Evolutionary conservation across 2,888 invertebrate genomes (phyloP), one percentile per base, ranked within the genome.

Genomic region (Strigamia transsilvanica): DNA sequence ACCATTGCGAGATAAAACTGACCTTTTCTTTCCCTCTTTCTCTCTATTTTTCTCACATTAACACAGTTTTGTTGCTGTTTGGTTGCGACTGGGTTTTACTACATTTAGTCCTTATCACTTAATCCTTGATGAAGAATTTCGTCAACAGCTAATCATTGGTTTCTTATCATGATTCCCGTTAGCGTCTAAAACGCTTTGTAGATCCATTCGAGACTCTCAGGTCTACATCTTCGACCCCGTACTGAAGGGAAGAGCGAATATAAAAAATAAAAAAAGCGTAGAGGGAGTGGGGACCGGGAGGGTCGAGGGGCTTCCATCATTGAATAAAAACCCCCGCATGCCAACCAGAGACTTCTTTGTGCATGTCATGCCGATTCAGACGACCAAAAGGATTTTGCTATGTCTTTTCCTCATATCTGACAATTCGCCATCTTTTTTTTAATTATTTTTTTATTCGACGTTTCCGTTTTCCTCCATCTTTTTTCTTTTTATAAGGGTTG

Each of bases 201-300:
- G 56, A 56, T 18, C 56, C 18, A 18, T 56, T 56, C 21, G 56
- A 56, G 56, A 56, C 56, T 56, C 56, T 15, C 56, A 56, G 56
- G 56, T 56, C 56, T 56, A 56, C 56, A 56, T 56, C 56, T 56
- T 56, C 56, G 56, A 56, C 56, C 56, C 56, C 18, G 56, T 2
- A 21, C 56, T 56, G 18, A 56, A 56, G 56, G 56, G 56, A 56
- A 56, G 56, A 56, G 56, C 56, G 18, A 9, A 56, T 56, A 56
- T 56, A 56, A 21, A 56, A 56, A 56, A 56, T 56, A 85, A 85
- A 85, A 85, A 83, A 83, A 83, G 82, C 66, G 80, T 80, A 81
- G 80, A 51, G n/a, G 56, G 79, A 80, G 66, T 79, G 66, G 80
- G 82, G 82, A 81, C 73, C 84, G 84, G 82, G 84, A 85, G 84